Base-by-base conservation (phyloP, 1,140 invertebrate species). In the Teleopsis dalmanni region DNA sequence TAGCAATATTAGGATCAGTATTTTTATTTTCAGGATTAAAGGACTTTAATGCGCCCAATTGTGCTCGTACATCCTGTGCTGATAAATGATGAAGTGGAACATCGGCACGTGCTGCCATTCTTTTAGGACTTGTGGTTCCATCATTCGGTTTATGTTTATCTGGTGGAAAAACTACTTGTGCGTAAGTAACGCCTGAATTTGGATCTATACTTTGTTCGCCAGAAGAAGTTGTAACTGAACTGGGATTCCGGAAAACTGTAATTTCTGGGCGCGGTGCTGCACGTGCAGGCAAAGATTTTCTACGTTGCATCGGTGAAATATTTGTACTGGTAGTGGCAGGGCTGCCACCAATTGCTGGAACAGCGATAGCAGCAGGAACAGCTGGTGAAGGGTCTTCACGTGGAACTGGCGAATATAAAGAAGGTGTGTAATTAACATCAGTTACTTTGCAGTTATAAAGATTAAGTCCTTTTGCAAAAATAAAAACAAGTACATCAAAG, bases 361-460 rank as follows among this genome's bases (percentile, higher is more conserved):
- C 36, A 4, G 26, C 19, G 8, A 23, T 8, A 5, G 51, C 36
- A 29, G 38, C 26, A 3, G 52, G 29, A 16, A 14, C 46, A 2
- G 55, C 42, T 2, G 18, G 18, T 4, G 54, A 54, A 2, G 57
- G 34, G 8, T 66, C 65, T 23, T 65, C 65, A n/a, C 57, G 61
- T 2, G 65, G 65, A 25, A 68, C 53, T 0, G 62, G 56, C 0
- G 63, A 60, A 11, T 68, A 69, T 13, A 69, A 41, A 1, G 60
- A 65, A 5, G 65, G 65, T 2, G 62, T 67, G 36, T 68, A 68
- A 22, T 68, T 60, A 27, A 53, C 57, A 37, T 68, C 65, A 31
- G 65, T 68, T 25, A 67, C 65, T 50, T 68, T 65, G 48, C 65
- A 65, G 22, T 67, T 65, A 52, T 70, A 70, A 1, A 70, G 46